A percentile compares a stretch with the other conserved stretches of the same genome.
Conservation (phyloP, 2,113 vertebrate species). For the Gnathonemus echidnorhynchus region DNA sequence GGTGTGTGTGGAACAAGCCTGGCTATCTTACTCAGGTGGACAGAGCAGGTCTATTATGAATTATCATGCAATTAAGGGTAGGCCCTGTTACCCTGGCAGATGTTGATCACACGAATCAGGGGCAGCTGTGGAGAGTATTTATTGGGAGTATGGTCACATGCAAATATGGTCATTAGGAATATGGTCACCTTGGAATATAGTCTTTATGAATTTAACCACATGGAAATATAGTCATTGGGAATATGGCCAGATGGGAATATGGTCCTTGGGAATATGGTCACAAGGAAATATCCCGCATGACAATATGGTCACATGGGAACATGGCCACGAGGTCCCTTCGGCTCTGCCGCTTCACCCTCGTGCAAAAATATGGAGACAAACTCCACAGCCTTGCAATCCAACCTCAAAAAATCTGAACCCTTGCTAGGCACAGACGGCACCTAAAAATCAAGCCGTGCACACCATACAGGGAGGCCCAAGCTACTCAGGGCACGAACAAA, state of each 20-base stretch:
- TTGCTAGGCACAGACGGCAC: not conserved
- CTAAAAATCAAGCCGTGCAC: not conserved
- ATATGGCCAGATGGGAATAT: not conserved
- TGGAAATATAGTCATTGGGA: too few species aligned
- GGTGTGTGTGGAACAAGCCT: not conserved
- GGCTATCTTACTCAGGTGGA: not conserved
- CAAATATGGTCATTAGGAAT: not conserved
- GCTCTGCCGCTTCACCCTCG: not conserved
- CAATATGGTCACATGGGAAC: not conserved
- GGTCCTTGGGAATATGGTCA: not conserved
- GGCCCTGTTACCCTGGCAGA: not conserved
- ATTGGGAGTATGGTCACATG: not conserved
- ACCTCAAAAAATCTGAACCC: not conserved
- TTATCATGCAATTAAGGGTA: not conserved
- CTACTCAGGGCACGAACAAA: not conserved
- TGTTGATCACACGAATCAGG: not conserved
- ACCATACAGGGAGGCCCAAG: not conserved
- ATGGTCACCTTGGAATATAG: not conserved
- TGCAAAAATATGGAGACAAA: not conserved
- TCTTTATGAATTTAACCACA: too few species aligned
- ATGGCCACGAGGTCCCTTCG: not conserved
- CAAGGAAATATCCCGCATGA: not conserved
- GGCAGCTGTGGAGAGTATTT: not conserved
- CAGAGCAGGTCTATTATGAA: not conserved
- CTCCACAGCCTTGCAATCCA: not conserved